Percentiles rank a stretch among this genome's conserved stretches.
These are phyloP conservation scores for Xylophagus ater DNA, from an alignment of 2,888 invertebrate genomes.

Conservation along the genomic window DNA sequence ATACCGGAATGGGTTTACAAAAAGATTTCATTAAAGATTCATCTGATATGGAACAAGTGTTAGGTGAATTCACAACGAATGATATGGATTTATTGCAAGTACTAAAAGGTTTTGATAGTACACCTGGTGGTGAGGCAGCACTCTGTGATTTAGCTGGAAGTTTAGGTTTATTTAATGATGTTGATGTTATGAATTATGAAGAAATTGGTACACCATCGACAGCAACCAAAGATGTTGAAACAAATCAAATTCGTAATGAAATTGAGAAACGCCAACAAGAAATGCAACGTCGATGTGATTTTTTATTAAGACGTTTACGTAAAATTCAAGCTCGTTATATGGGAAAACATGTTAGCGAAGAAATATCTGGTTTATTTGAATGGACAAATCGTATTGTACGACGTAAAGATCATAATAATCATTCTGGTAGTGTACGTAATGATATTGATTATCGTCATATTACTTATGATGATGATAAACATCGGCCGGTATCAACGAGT, in stretches of 20 bases:
- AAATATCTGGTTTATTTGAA: constrained; percentile 65
- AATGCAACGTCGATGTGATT: constrained; percentile 58
- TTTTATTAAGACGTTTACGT: constrained; percentile 58
- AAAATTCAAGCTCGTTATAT: constrained; percentile 65
- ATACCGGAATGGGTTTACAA: constrained; percentile 46
- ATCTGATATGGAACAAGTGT: constrained; percentile 55
- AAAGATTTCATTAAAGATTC: constrained; percentile 47
- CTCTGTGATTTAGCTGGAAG: constrained; percentile 34
- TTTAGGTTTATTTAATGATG: constrained; percentile 22
- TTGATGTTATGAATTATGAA: constrained; percentile 21
- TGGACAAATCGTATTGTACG: constrained; percentile 48
- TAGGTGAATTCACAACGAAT: constrained; percentile 46
- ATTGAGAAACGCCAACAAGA: constrained; percentile 36
- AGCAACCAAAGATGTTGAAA: constrained; percentile 17
- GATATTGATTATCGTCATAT: constrained; percentile 23
- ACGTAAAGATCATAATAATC: constrained; percentile 19
- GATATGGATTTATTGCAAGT: constrained; percentile 63
- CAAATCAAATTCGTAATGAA: constrained; percentile 28
- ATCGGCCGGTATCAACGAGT: constrained; percentile 40
- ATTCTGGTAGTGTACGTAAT: constrained; percentile 16
- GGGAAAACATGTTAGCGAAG: constrained; percentile 67
- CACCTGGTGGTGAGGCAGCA: constrained; percentile 25
- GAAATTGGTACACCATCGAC: constrained; percentile 16
- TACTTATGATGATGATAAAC: constrained; percentile 32
- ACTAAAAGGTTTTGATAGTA: constrained; percentile 57